Evolutionary conservation across 2,113 vertebrate species (phyloP).

Genomic region (Canis aureus): DNA sequence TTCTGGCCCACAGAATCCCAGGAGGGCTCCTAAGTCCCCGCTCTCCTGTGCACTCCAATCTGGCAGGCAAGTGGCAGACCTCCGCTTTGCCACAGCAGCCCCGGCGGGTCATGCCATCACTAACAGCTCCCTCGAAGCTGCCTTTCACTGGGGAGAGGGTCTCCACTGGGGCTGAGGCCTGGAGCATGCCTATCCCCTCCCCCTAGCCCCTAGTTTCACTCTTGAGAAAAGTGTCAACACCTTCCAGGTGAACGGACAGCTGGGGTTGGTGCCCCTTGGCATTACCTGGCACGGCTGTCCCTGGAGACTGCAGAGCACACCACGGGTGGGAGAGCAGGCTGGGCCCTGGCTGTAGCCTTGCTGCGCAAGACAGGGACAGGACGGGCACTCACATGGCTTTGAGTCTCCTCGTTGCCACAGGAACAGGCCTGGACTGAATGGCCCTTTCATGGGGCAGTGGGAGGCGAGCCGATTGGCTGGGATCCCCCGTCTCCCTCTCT

Average conservation of each 20-base stretch:
- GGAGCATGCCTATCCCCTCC: no score
- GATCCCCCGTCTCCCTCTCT: constrained; percentile 31
- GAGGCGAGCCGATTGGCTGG: constrained; percentile 79
- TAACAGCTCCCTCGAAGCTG: neutral
- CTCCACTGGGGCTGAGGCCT: neutral
- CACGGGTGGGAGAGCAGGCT: neutral
- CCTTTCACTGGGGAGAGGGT: neutral
- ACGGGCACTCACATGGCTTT: constrained; percentile 77
- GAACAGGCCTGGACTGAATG: constrained; percentile 86
- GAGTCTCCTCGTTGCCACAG: constrained; percentile 87
- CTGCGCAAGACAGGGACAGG: constrained; percentile 71
- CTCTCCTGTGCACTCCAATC: neutral
- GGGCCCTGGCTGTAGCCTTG: constrained; percentile 62
- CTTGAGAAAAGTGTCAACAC: neutral
- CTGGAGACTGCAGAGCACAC: constrained; percentile 14
- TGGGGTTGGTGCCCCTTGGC: neutral
- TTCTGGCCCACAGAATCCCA: neutral
- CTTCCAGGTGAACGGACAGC: neutral
- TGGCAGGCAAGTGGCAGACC: neutral
- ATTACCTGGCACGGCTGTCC: constrained; percentile 20
- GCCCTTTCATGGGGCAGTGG: constrained; percentile 85
- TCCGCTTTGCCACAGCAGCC: no score
- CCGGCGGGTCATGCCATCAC: neutral
- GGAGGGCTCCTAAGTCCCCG: neutral
- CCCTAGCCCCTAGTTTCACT: neutral